Evolutionary conservation across 1,140 invertebrate species (phyloP), one percentile per base, ranked within the genome.

Genomic region (Ganaspis sp.): DNA sequence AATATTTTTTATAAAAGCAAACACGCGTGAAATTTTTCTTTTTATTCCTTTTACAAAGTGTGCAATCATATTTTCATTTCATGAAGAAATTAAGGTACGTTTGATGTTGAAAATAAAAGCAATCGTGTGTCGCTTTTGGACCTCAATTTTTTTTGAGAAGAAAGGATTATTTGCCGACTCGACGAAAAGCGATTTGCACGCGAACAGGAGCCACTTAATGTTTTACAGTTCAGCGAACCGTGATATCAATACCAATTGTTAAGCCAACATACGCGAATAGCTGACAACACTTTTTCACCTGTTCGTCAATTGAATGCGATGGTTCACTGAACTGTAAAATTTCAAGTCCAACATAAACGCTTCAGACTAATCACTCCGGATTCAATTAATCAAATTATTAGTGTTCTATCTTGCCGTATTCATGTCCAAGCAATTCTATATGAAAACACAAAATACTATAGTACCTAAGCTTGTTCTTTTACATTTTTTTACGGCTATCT

Each of bases 321-420:
- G 75, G 86, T 87, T 88, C 85, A 81, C 85, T 85, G 87, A 87
- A 88, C 87, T 70, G 76, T 77, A 75, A 83, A 84, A 85, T n/a
- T 29, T 29, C 26, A 64, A 29, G 12, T 6, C 4, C 6, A 34
- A 34, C 12, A 26, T 64, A 4, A 26, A 6, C 12, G 11, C 26
- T 19, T 23, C 9, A 26, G 12, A 26, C 54, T 58, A 58, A 58
- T 58, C 54, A 26, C 21, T 58, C 15, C 38, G 1, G 38, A 40
- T 40, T 40, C 1, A 40, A 40, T 40, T 2, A 40, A 40, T 34
- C 29, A 34, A 34, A 3, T 40, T 40, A 40, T 12, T 9, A 9
- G 11, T 40, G 1, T 40, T 40, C 12, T 34, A 34, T 34, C 29
- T 34, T 6, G 6, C 29, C 6, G 29, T 6, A 3, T 34, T 34